Conservation (phyloP, 2,888 invertebrate genomes). For the Drosophila flavopinicola region DNA sequence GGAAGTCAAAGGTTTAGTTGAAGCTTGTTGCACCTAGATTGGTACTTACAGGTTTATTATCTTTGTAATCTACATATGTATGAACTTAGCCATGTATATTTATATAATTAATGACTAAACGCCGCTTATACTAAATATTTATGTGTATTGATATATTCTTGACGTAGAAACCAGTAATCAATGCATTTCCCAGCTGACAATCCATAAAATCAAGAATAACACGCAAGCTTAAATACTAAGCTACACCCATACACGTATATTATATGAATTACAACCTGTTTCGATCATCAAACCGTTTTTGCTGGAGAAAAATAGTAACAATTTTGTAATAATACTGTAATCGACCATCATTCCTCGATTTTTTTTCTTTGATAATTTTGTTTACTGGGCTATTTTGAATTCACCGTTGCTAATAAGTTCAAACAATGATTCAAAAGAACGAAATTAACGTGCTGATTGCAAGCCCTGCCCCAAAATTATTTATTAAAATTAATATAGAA, state of each 20-base stretch:
- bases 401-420: no score
- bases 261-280: no score
- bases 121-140: neutral
- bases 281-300: no score
- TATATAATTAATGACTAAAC: no score
- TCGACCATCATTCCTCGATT: no score
- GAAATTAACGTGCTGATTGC: neutral
- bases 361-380: no score
- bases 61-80: neutral
- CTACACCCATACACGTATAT: no score
- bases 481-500: no score
- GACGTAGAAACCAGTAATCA: neutral
- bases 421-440: conserved; percentile 13
- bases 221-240: neutral
- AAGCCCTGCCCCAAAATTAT: no score
- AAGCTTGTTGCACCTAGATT: neutral
- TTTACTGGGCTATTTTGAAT: no score
- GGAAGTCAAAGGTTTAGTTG: neutral
- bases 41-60: neutral
- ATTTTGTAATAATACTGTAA: no score
- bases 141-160: neutral
- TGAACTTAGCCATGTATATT: neutral
- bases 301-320: no score
- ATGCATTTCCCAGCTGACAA: neutral
- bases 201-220: neutral